These are phyloP conservation scores for Lutraria rhynchaena DNA, from an alignment of 1,140 invertebrate genomes.

Conservation along the genomic window DNA sequence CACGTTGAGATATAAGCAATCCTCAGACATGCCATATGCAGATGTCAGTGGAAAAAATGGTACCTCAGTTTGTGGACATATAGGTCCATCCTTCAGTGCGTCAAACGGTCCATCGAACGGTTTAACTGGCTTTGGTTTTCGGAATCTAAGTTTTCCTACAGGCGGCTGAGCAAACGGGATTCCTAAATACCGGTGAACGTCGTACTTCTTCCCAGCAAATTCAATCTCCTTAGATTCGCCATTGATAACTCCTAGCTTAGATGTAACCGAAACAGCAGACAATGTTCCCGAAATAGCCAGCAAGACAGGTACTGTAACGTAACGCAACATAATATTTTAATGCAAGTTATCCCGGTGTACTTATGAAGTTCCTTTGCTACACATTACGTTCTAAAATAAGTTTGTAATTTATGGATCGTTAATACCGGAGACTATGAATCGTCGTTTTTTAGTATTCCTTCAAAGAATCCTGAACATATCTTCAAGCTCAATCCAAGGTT, in stretches of 20 bases:
- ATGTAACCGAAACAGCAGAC: background rate
- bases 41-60: background rate
- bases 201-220: background rate
- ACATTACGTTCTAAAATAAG: too few species aligned
- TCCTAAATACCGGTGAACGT: constrained; percentile 13
- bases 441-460: too few species aligned
- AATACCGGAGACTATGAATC: too few species aligned
- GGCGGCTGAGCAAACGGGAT: constrained; percentile 49
- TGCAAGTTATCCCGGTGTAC: too few species aligned
- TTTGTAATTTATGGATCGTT: too few species aligned
- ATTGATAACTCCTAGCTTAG: background rate
- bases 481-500: too few species aligned
- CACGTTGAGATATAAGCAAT: constrained; percentile 96
- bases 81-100: background rate
- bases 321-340: too few species aligned
- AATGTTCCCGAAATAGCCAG: too few species aligned
- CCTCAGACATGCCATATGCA: constrained; percentile 84
- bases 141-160: constrained; percentile 27
- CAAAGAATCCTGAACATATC: too few species aligned
- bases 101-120: constrained; percentile 27
- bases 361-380: too few species aligned
- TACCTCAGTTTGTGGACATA: background rate
- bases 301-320: too few species aligned
- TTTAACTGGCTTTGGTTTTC: constrained; percentile 96
- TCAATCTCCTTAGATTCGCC: background rate